Evolutionary conservation across 2,113 vertebrate species (phyloP), one percentile per base, ranked within the genome.

Genomic region (Rhinoderma darwinii): DNA sequence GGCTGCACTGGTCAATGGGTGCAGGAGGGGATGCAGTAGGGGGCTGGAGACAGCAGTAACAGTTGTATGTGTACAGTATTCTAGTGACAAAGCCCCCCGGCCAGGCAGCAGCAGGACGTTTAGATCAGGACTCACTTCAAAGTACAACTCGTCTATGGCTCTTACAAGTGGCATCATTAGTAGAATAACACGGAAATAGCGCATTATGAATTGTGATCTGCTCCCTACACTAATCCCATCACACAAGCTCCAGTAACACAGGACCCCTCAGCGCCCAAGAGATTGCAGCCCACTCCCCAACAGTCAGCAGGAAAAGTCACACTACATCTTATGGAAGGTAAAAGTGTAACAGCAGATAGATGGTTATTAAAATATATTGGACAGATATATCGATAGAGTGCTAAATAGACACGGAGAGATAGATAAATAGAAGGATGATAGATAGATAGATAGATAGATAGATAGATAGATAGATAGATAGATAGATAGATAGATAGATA

Each of bases 1-100:
- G 91, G 93, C 91, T 92, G 93, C 93, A 92, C 92, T 88, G 93
- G 93, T 90, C 89, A 89, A 88, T 89, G 85, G 86, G 20, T 66
- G 44, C 86, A 39, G 76, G 76, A 86, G 83, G 88, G 76, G 84
- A 84, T 73, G 50, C 37, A 37, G 72, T 80, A 74, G 88, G 84
- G 88, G 89, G 83, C 80, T 70, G 86, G 78, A 47, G 14, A 63
- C 82, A 89, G 72, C 82, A 86, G 87, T 47, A 86, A 86, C 89
- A 70, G 87, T 81, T 83, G 84, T 84, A 59, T 61, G 78, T 84
- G 82, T 82, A 88, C 88, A 88, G 87, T 86, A 70, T 81, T 81
- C 47, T 76, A 79, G 88, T 5, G 41, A 82, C 59, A 82, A 82
- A 50, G 66, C 59, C 39, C 56, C 50, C 54, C 78, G 37, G 18